These are phyloP conservation scores for Lithophane ornitopus DNA, from an alignment of 2,888 invertebrate genomes.

Conservation along the genomic window DNA sequence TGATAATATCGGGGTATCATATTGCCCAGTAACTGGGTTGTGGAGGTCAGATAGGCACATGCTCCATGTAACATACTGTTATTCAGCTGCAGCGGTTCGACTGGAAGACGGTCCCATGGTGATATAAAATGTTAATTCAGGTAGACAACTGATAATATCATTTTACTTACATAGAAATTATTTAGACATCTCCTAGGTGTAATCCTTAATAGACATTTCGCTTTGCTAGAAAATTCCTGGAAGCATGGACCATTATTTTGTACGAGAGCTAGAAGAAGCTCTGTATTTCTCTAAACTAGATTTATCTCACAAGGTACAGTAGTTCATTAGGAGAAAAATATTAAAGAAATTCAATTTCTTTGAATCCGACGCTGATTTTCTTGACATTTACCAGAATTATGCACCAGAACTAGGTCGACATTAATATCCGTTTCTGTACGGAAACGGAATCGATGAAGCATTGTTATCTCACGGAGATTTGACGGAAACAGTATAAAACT, in stretches of 20 bases:
- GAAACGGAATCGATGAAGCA: slow-evolving; percentile 45
- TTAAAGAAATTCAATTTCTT: neutral
- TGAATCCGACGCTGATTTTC: slow-evolving; percentile 1
- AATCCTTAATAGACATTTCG: neutral
- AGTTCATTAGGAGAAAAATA: neutral
- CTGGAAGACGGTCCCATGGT: too few relatives aligned
- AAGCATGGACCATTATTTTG: neutral
- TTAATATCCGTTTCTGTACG: slow-evolving; percentile 47
- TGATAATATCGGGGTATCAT: neutral
- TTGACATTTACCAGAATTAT: slow-evolving; percentile 15
- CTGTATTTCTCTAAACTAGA: neutral
- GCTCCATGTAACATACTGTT: neutral
- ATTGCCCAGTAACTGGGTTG: neutral
- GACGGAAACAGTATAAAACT: slow-evolving; percentile 35
- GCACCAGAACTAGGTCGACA: slow-evolving; percentile 37
- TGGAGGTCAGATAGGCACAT: neutral
- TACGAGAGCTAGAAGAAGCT: neutral
- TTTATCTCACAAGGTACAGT: neutral
- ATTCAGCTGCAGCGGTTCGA: neutral
- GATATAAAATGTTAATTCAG: too few relatives aligned
- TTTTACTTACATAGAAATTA: neutral
- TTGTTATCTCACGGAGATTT: slow-evolving; percentile 57
- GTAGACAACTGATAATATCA: neutral
- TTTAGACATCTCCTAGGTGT: neutral
- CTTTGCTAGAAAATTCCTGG: neutral